Conservation (phyloP, 23 tunicate species). For the Botrylloides violaceus region DNA sequence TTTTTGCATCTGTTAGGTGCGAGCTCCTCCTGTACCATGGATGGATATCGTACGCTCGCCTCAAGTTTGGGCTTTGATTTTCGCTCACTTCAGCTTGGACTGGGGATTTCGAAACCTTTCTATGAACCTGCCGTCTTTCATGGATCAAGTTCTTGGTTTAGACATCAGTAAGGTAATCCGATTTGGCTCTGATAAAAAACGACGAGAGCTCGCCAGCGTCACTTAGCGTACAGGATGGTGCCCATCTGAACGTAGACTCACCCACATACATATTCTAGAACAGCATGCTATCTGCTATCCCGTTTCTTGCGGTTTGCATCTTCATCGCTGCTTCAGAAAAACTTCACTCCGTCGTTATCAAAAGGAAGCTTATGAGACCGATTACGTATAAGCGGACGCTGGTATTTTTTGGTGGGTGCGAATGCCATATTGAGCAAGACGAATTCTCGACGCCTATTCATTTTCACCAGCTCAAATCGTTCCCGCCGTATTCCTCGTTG, state of each 20-base stretch:
- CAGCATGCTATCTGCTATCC: slow-evolving; percentile 51
- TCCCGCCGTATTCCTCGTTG: slow-evolving; percentile 36
- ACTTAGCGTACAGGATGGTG: no score
- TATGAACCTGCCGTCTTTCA: slow-evolving; percentile 49
- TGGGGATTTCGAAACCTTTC: slow-evolving; percentile 49
- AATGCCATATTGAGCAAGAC: no score
- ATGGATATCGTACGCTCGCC: slow-evolving; percentile 36
- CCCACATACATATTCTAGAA: slow-evolving; percentile 23
- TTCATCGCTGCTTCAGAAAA: slow-evolving; percentile 38
- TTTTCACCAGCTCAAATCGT: slow-evolving; percentile 41
- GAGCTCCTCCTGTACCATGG: slow-evolving; percentile 39
- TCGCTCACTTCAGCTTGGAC: slow-evolving; percentile 50
- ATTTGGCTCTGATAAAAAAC: no score
- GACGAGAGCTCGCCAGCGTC: neutral
- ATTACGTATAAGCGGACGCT: slow-evolving; percentile 29
- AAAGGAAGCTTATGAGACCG: slow-evolving; percentile 21
- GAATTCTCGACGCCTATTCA: neutral
- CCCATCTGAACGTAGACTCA: no score
- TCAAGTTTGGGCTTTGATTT: slow-evolving; percentile 40
- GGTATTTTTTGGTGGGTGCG: slow-evolving; percentile 35
- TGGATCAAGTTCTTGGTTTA: slow-evolving; percentile 47
- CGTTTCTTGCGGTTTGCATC: slow-evolving; percentile 43
- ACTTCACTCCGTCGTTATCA: slow-evolving; percentile 16
- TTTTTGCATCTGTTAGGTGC: neutral
- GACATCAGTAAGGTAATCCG: slow-evolving; percentile 38